Base-by-base conservation (phyloP, 2,113 vertebrate species). In the Antechinus flavipes region DNA sequence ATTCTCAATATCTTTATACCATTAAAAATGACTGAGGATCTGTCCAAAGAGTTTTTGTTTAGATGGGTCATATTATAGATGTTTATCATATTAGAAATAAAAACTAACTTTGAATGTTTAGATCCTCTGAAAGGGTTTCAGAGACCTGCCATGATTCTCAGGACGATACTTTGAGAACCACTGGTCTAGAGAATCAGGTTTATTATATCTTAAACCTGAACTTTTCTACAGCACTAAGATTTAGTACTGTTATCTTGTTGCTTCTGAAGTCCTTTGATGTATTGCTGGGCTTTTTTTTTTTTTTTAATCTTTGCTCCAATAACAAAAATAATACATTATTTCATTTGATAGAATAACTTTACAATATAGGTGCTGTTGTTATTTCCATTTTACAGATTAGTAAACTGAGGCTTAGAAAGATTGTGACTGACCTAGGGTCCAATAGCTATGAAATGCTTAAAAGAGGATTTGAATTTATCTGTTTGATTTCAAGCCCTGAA, bases 211-310 rank as follows among this genome's bases (percentile, higher is more conserved):
- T 55, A 49, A 93, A 91, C 25, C 30, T 55, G 26, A 49, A 91
- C 93, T 50, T 95, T 95, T 55, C 91, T 93, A 6, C 11, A 23
- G 54, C 55, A 90, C 91, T 42, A 91, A 92, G 50, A 47, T 16
- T 16, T 11, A 84, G 49, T 61, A 91, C 61, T 95, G 92, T 90
- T 90, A 24, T 96, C 90, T 58, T 92, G n/a, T 27, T 91, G 92
- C 76, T 90, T 89, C 95, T 93, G 76, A 0, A 53, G 19, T 12
- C 54, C 90, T 95, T 93, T 5, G 1, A 84, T 84, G 0, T 42
- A 84, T 84, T 68, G 11, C 61, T 68, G 61, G 23, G 2, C 9
- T 52, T 52, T 9, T 52, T 52, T 52, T 9, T 52, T 52, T 68
- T 68, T 76, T 42, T 84, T 22, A 3, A 84, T 42, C 68, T 4